Conservation (phyloP, 2,113 vertebrate species). For the Hucho hucho region DNA sequence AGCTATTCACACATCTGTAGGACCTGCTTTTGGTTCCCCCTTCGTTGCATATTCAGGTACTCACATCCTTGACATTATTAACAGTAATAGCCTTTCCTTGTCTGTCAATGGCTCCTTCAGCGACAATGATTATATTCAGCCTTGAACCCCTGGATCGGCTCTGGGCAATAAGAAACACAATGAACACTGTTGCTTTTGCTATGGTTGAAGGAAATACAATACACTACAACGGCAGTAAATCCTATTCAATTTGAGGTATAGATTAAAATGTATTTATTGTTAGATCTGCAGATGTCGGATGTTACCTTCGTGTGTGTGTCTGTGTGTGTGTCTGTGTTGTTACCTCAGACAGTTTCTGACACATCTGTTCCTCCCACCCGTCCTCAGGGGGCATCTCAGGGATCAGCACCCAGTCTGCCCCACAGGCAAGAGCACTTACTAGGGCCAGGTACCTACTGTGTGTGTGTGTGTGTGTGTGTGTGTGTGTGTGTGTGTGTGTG, state of each 20-base stretch:
- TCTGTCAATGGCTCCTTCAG: constrained; percentile 86
- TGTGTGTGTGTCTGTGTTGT: background rate
- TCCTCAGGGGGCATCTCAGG: constrained; percentile 95
- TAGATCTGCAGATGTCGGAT: too few relatives aligned
- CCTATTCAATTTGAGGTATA: too few relatives aligned
- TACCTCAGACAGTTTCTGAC: constrained; percentile 81
- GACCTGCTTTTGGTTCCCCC: constrained; percentile 66
- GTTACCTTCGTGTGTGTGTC: too few relatives aligned
- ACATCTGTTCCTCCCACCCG: constrained; percentile 94
- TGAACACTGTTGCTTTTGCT: background rate
- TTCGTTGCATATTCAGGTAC: constrained; percentile 56
- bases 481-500: too few relatives aligned
- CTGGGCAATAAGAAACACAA: constrained; percentile 57
- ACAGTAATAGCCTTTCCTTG: constrained; percentile 78
- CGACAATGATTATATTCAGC: constrained; percentile 83
- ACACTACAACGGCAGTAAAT: too few relatives aligned
- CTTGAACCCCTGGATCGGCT: constrained; percentile 78
- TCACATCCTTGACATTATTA: constrained; percentile 77
- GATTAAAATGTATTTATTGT: too few relatives aligned
- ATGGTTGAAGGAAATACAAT: background rate
- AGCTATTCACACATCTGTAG: constrained; percentile 53
- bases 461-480: too few relatives aligned
- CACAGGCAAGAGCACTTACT: constrained; percentile 93
- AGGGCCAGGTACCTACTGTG: constrained; percentile 94
- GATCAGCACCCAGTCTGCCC: constrained; percentile 96